These are phyloP conservation scores for Mustela erminea DNA, from an alignment of 2,797 vertebrate genomes.

Conservation along the genomic window DNA sequence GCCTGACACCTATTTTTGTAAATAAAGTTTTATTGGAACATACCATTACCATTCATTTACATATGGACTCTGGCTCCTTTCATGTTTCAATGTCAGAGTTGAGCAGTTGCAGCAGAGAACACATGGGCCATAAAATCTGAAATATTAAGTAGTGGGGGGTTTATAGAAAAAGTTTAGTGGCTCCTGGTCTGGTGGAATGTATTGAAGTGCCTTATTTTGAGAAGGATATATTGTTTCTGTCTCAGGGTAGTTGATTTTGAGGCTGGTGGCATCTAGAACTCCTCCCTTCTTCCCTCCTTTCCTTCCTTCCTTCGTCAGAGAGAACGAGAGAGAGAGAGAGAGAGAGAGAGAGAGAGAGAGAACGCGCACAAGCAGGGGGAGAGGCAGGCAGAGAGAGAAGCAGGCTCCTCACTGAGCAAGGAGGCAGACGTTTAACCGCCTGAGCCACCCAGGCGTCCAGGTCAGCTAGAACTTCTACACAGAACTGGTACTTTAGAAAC, in stretches of 20 bases:
- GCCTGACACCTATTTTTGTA: neutral
- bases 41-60: neutral
- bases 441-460: too few species aligned
- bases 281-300: neutral
- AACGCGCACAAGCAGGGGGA: too few species aligned
- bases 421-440: too few species aligned
- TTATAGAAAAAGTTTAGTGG: neutral
- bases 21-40: conserved; percentile 43
- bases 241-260: neutral
- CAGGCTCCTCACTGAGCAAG: too few species aligned
- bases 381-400: too few species aligned
- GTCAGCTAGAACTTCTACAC: neutral
- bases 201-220: neutral
- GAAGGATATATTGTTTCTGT: neutral
- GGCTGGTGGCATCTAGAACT: neutral
- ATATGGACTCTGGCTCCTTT: neutral
- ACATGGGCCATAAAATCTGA: neutral
- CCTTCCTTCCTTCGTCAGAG: too few species aligned
- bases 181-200: neutral
- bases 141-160: neutral
- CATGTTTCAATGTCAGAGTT: neutral
- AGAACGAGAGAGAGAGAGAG: too few species aligned
- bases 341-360: too few species aligned
- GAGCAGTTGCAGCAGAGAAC: neutral
- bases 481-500: conserved; percentile 4